phyloP scores from a whole-genome alignment of 2,888 invertebrate species.

The Caradrina clavipalpis region DNA sequence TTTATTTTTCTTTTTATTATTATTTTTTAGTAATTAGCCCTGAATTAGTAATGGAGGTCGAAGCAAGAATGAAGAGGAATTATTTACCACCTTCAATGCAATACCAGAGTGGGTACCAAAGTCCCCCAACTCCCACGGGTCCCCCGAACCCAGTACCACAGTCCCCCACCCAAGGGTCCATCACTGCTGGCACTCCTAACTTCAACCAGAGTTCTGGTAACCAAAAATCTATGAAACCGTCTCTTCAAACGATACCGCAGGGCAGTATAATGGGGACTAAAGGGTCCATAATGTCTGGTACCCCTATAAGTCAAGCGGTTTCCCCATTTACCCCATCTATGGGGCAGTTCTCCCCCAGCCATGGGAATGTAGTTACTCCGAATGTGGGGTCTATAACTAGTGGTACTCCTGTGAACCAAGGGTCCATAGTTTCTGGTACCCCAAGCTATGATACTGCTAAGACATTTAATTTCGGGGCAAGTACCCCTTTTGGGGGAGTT shows the following conservation, averaged over 20 bases:
- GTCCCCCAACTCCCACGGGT: conserved; percentile 72
- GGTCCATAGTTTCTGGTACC: conserved; percentile 69
- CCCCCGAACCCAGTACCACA: conserved; percentile 62
- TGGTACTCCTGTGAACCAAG: conserved; percentile 65
- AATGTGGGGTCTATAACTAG: conserved; percentile 68
- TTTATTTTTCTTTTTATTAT: conserved; percentile 49
- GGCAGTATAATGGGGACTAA: conserved; percentile 78
- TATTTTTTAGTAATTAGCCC: conserved; percentile 95
- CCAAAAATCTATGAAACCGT: conserved; percentile 78
- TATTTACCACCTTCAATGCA: conserved; percentile 94
- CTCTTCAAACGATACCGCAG: conserved; percentile 84
- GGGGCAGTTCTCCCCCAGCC: conserved; percentile 62
- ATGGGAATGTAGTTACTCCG: conserved; percentile 62
- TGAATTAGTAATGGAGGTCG: conserved; percentile 97
- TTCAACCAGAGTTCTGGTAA: conserved; percentile 67
- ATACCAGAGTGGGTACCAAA: conserved; percentile 75
- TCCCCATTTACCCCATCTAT: conserved; percentile 65
- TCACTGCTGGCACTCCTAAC: conserved; percentile 74
- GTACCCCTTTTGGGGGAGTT: conserved; percentile 24
- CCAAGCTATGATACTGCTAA: conserved; percentile 57
- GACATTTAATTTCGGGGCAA: conserved; percentile 54
- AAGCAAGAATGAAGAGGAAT: conserved; percentile 96
- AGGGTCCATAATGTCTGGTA: conserved; percentile 69
- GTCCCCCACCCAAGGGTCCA: conserved; percentile 69
- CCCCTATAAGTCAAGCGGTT: conserved; percentile 59